These are phyloP conservation scores for Brienomyrus brachyistius DNA, from an alignment of 2,113 vertebrate species.

Conservation along the genomic window DNA sequence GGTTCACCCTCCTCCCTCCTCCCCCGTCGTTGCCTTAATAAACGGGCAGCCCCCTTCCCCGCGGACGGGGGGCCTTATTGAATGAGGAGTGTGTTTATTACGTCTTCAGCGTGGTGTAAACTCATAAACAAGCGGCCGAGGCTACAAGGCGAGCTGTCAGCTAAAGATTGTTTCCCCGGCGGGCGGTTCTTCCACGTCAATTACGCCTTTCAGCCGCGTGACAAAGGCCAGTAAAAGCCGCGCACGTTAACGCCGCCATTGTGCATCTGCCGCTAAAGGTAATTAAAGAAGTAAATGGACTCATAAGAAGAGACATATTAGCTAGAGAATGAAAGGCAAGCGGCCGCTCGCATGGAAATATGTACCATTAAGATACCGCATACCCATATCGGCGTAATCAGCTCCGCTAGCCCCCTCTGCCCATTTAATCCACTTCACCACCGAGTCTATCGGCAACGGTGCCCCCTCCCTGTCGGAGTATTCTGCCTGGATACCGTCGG, in stretches of 20 bases:
- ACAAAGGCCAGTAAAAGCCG: slow-evolving; percentile 99
- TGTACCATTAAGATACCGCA: slow-evolving; percentile 96
- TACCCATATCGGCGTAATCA: slow-evolving; percentile 93
- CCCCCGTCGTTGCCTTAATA: slow-evolving; percentile 68
- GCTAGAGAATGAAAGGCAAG: slow-evolving; percentile 96
- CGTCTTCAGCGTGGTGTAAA: slow-evolving; percentile 94
- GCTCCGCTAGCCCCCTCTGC: slow-evolving; percentile 85
- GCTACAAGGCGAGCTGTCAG: slow-evolving; percentile 94
- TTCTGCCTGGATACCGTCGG: slow-evolving; percentile 42
- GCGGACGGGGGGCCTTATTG: slow-evolving; percentile 76
- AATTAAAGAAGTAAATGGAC: slow-evolving; percentile 99
- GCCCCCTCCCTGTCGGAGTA: slow-evolving; percentile 57
- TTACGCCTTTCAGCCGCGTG: slow-evolving; percentile 98
- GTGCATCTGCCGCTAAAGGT: slow-evolving; percentile 99
- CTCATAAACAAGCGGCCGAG: slow-evolving; percentile 93
- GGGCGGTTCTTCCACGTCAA: slow-evolving; percentile 98
- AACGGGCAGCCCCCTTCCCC: slow-evolving; percentile 67
- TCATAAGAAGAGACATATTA: slow-evolving; percentile 99
- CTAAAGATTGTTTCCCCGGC: slow-evolving; percentile 97
- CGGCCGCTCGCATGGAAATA: slow-evolving; percentile 93
- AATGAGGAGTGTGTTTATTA: slow-evolving; percentile 92
- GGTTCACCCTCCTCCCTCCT: slow-evolving; percentile 40
- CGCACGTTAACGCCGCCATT: slow-evolving; percentile 99
- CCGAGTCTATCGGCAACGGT: slow-evolving; percentile 93
- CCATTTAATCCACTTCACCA: slow-evolving; percentile 97